Evolutionary conservation across 2,888 invertebrate genomes (phyloP), one percentile per base, ranked within the genome.

Genomic region (Metellina segmentata): DNA sequence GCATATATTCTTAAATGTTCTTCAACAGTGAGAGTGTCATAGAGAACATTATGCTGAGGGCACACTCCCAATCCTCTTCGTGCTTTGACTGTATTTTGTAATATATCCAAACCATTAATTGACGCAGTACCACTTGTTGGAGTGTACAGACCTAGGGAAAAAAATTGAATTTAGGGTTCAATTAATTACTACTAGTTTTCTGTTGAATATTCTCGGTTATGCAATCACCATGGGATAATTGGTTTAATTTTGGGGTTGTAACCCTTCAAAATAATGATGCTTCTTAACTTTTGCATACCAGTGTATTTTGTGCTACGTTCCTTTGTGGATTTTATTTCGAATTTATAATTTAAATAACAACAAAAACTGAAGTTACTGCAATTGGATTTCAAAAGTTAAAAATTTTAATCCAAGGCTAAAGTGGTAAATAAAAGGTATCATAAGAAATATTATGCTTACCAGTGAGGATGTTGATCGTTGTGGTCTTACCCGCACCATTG

Each of bases 1-100:
- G 97, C 97, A 94, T 97, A 98, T 95, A 98, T 98, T 92, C 96
- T 96, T 53, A 98, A 95, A 94, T 98, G 98, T 95, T 98, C 98
- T 51, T 95, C 95, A 5, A 98, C 98, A 0, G 97, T 98, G 70
- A 98, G 95, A 92, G 97, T 97, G 93, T 97, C 97, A 94, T 98
- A 98, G 0, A 98, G 95, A 7, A 98, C 97, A 95, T 98, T 97
- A 94, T 98, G 97, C 94, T 98, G 98, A 0, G 98, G 98, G 85
- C 93, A 93, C 94, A 96, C 95, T 61, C 96, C 96, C 9, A 96
- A 94, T 78, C 96, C 96, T 92, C 96, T 96, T 70, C 98, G 96
- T 92, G 98, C 97, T 70, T 96, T 95, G 92, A 98, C 95, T 94
- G 97, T 96, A 92, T 97, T 96, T 0, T 95, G 95, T 93, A 96